Evolutionary conservation across 2,888 invertebrate species (phyloP), one percentile per base, ranked within the genome.

Genomic region (Synanthedon vespiformis): DNA sequence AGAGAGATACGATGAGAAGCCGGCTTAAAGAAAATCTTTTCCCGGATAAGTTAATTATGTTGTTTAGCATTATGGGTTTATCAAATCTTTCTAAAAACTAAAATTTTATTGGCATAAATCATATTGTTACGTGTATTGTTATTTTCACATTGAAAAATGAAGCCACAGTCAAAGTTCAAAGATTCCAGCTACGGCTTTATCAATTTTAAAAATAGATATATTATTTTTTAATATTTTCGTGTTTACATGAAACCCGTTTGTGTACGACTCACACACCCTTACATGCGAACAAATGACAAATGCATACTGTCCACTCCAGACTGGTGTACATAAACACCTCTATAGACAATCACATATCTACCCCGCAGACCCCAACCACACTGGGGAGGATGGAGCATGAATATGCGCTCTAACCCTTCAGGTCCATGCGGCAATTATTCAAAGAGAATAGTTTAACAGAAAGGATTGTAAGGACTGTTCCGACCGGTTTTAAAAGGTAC

Each of bases 371-470:
- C 72, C 72, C 70, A 74, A 81, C 82, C 84, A 77, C 83, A 80
- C 77, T 77, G 72, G 72, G 68, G 68, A 74, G 80, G 78, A 78
- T 77, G 77, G 72, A 72, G 74, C 81, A 80, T 81, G 84, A 85
- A 84, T 81, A 84, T 71, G 73, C 80, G 77, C 69, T 80, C 77
- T 77, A 77, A 86, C 86, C 86, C 86, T 86, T 86, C 87, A 82
- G 74, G 84, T 85, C 86, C 88, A 84, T 69, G 80, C 87, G 81
- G 84, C 88, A 88, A 88, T 88, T 88, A 88, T 88, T 88, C 88
- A 88, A 86, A 88, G 79, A 87, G 88, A 87, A 87, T 87, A 86
- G 87, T 86, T 86, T 85, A 87, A 80, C 83, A 85, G 87, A 87
- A 87, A 87, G 87, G 87, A 87, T 85, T 87, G 81, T 80, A 74